phyloP scores from a whole-genome alignment of 2,797 vertebrate species.

The Philypnodon macrostomus region DNA sequence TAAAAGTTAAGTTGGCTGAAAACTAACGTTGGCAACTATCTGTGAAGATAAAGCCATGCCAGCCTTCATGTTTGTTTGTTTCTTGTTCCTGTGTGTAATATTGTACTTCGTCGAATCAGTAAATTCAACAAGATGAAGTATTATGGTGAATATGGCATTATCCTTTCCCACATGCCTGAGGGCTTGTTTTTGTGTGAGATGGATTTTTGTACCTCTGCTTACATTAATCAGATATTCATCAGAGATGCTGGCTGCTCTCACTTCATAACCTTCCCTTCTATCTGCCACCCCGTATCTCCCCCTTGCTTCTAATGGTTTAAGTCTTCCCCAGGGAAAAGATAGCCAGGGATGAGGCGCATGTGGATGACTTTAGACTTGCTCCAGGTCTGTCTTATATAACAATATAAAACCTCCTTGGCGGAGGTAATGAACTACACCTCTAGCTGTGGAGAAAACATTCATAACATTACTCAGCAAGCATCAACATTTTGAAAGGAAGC shows the following conservation, averaged over 20 bases:
- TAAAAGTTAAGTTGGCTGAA: constrained; percentile 1
- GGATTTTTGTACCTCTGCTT: constrained; percentile 59
- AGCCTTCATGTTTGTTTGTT: constrained; percentile 10
- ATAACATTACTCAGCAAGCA: too few relatives aligned
- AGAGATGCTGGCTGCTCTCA: constrained; percentile 59
- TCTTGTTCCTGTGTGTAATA: constrained; percentile 17
- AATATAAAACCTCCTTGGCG: too few relatives aligned
- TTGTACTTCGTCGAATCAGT: constrained; percentile 27
- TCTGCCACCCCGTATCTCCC: constrained; percentile 46
- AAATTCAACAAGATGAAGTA: constrained; percentile 25
- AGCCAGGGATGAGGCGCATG: constrained; percentile 63
- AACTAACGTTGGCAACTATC: background rate
- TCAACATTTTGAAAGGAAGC: too few relatives aligned
- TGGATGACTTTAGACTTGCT: constrained; percentile 66
- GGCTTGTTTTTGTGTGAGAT: constrained; percentile 55
- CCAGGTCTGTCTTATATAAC: constrained; percentile 75
- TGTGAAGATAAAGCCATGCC: background rate
- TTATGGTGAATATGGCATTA: constrained; percentile 33
- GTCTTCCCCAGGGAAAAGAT: constrained; percentile 66
- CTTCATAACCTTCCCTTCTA: constrained; percentile 63
- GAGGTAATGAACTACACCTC: too few relatives aligned
- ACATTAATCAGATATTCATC: constrained; percentile 65
- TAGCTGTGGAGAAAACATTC: too few relatives aligned
- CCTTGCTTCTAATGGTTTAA: constrained; percentile 66
- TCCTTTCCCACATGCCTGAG: constrained; percentile 24